These are phyloP conservation scores for Stichodactyla mertensii DNA, from an alignment of 64 coral and sea anemone genomes.

Conservation along the genomic window DNA sequence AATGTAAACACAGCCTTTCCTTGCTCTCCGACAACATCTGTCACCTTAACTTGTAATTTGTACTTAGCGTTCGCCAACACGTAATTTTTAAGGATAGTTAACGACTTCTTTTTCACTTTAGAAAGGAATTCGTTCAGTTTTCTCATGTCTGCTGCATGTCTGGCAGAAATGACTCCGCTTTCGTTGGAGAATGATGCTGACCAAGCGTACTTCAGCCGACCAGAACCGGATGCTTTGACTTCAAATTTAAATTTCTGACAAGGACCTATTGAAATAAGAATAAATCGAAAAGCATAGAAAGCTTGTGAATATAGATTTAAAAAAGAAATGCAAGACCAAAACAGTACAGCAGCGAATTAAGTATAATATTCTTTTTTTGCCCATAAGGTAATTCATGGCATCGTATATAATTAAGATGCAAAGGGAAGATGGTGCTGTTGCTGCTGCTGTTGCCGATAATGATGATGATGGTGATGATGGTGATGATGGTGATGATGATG, in stretches of 20 bases:
- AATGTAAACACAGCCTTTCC: background rate
- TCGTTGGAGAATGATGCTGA: background rate
- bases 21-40: background rate
- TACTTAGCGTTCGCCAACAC: background rate
- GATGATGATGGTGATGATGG: too few relatives aligned
- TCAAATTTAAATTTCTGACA: background rate
- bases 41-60: background rate
- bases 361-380: too few relatives aligned
- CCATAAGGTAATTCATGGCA: too few relatives aligned
- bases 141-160: background rate
- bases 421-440: too few relatives aligned
- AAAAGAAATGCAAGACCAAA: too few relatives aligned
- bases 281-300: too few relatives aligned
- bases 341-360: too few relatives aligned
- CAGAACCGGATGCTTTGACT: background rate
- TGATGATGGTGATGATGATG: too few relatives aligned
- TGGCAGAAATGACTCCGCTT: background rate
- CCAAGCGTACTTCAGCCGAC: background rate
- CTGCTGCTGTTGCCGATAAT: too few relatives aligned
- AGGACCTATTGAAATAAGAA: background rate
- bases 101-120: background rate
- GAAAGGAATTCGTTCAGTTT: background rate
- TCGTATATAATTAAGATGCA: too few relatives aligned
- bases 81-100: background rate
- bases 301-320: too few relatives aligned